A percentile compares a stretch with the other conserved stretches of the same genome.
Evolutionary conservation across 2,797 vertebrate species (phyloP).

Genomic region (Hephaestus fuliginosus): DNA sequence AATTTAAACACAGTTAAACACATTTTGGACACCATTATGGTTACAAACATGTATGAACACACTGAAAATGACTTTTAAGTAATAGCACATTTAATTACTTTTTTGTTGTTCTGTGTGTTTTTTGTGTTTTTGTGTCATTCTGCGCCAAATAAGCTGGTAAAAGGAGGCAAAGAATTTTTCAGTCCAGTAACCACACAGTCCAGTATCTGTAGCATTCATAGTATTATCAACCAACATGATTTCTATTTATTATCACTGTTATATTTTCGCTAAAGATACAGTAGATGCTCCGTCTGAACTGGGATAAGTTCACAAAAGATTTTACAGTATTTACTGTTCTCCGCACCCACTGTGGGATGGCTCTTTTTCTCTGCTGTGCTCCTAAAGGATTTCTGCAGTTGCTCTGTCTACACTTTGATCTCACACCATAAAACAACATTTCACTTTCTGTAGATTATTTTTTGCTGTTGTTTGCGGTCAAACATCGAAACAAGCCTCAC

Average conservation of each 20-base stretch:
- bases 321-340: slow-evolving; percentile 17
- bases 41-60: background rate
- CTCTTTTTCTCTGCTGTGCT: background rate
- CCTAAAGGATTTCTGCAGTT: background rate
- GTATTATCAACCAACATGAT: background rate
- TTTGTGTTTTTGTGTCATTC: background rate
- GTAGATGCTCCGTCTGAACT: background rate
- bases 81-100: background rate
- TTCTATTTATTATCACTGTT: no score
- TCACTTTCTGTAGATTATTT: slow-evolving; percentile 10
- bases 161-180: background rate
- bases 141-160: no score
- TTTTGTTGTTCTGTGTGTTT: background rate
- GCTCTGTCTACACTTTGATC: slow-evolving; percentile 23
- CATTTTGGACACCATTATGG: no score
- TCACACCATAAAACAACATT: slow-evolving; percentile 13
- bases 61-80: background rate
- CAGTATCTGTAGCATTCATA: background rate
- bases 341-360: background rate
- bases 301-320: background rate
- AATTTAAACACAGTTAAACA: background rate
- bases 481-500: background rate
- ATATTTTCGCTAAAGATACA: background rate
- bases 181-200: background rate
- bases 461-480: background rate